Conservation (phyloP, 2,888 invertebrate species). For the Rhyacophila evoluta region DNA sequence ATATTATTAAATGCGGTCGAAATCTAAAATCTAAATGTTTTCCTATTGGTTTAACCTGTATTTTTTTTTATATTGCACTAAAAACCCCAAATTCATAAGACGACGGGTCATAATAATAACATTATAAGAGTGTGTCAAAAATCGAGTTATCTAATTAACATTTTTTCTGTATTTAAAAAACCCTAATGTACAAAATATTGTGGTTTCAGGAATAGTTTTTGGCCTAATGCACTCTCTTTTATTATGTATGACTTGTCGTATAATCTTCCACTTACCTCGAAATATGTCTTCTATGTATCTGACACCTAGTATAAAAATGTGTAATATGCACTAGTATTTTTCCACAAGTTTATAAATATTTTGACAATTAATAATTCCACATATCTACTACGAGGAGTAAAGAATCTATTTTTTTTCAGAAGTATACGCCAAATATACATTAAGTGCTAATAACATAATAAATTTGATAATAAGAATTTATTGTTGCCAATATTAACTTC, state of each 20-base stretch:
- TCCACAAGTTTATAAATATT: slow-evolving; percentile 15
- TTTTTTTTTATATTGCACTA: background rate
- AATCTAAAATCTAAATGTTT: slow-evolving; percentile 9
- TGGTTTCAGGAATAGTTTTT: no score
- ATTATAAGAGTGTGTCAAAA: no score
- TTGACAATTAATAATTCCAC: slow-evolving; percentile 19
- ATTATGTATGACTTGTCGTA: background rate
- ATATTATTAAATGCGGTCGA: background rate
- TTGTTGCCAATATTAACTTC: background rate
- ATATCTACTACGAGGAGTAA: background rate
- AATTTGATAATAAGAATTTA: background rate
- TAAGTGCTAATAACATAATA: background rate
- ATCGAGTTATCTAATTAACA: no score
- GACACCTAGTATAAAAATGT: background rate
- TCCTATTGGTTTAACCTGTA: background rate
- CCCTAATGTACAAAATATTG: no score
- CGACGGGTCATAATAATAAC: background rate
- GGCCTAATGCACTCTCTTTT: no score
- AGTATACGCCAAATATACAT: slow-evolving; percentile 21
- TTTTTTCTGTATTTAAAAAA: no score
- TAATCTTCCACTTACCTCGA: background rate
- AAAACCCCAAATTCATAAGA: background rate
- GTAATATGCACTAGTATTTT: background rate
- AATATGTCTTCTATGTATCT: slow-evolving; percentile 6
- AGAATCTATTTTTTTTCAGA: slow-evolving; percentile 21